A percentile compares a stretch with the other conserved stretches of the same genome.
Conservation (phyloP, 2,113 vertebrate genomes). For the Ceyx cyanopectus region DNA sequence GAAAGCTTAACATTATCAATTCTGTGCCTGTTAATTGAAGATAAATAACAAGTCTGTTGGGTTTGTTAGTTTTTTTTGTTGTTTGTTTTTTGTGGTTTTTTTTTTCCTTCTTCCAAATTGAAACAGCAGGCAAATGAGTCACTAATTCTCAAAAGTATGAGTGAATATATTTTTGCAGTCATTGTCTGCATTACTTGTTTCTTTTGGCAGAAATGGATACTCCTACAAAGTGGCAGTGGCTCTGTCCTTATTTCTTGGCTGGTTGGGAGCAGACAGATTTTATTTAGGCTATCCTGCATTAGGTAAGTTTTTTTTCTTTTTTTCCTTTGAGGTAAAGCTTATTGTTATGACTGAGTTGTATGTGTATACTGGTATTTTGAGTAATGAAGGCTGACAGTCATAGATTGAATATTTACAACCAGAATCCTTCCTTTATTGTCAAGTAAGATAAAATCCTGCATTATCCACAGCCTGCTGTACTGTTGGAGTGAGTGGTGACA, state of each 20-base stretch:
- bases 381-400: not conserved
- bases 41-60: slow-evolving; percentile 38
- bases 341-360: not conserved
- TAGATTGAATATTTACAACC: not conserved
- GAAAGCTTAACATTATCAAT: slow-evolving; percentile 40
- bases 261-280: slow-evolving; percentile 97
- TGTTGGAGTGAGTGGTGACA: not conserved
- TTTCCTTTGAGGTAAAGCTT: not conserved
- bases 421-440: not conserved
- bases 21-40: slow-evolving; percentile 9
- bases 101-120: not conserved
- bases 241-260: slow-evolving; percentile 95
- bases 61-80: not conserved
- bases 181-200: slow-evolving; percentile 33
- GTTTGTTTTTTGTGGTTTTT: not conserved
- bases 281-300: slow-evolving; percentile 97
- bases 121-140: slow-evolving; percentile 50
- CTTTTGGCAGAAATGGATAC: slow-evolving; percentile 88
- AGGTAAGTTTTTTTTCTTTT: slow-evolving; percentile 80
- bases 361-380: not conserved
- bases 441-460: slow-evolving; percentile 6
- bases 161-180: slow-evolving; percentile 32
- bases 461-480: not conserved
- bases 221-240: slow-evolving; percentile 97
- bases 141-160: slow-evolving; percentile 34